Evolutionary conservation across 2,797 vertebrate genomes (phyloP).

Genomic region (Anguilla anguilla): DNA sequence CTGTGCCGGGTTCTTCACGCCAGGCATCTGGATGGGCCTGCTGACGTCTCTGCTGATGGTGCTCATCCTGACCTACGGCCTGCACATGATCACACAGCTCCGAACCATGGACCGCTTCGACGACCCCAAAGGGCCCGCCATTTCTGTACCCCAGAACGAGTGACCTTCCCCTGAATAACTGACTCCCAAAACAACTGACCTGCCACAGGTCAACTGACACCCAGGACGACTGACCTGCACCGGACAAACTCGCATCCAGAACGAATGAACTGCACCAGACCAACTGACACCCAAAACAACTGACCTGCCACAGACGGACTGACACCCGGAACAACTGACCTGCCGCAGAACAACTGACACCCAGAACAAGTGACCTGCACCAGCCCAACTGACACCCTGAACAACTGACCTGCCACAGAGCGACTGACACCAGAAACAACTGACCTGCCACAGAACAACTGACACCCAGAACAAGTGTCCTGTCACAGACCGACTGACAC

Average conservation of each 20-base stretch:
- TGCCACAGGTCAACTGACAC: not conserved
- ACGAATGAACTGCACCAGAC: not conserved
- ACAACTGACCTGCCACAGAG: not conserved
- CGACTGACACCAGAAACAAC: no score
- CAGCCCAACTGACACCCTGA: not conserved
- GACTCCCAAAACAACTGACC: not conserved
- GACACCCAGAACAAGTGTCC: no score
- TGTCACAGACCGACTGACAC: no score
- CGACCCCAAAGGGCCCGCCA: slow-evolving; percentile 84
- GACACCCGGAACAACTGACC: not conserved
- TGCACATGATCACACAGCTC: slow-evolving; percentile 90
- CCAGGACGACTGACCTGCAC: not conserved
- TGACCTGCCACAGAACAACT: no score
- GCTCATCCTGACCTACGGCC: slow-evolving; percentile 83
- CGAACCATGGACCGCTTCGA: slow-evolving; percentile 92
- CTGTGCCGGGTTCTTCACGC: slow-evolving; percentile 86
- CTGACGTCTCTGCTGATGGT: slow-evolving; percentile 83
- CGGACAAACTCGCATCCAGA: not conserved
- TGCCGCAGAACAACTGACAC: not conserved
- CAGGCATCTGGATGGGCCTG: slow-evolving; percentile 92
- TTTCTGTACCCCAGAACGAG: slow-evolving; percentile 83
- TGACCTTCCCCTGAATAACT: slow-evolving; percentile 51
- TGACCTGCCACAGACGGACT: not conserved
- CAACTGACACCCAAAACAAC: not conserved
- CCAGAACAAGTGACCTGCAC: not conserved